Percentiles rank a stretch among this genome's conserved stretches.
phyloP scores from a whole-genome alignment of 2,888 invertebrate species.

The Lochmaea crataegi region DNA sequence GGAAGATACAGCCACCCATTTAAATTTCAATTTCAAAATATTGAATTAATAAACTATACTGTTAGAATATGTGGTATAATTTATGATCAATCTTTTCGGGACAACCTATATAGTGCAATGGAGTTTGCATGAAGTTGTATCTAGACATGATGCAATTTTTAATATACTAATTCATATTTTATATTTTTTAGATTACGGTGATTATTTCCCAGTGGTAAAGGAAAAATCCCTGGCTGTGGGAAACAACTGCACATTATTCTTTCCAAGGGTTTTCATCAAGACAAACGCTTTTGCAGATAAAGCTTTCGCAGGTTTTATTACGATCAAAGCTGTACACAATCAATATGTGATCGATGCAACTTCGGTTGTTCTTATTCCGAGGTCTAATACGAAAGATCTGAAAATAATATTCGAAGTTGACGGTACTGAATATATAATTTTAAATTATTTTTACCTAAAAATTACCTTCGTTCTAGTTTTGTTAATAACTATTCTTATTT shows the following conservation, averaged over 20 bases:
- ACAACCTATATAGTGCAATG: too few species aligned
- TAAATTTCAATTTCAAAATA: too few species aligned
- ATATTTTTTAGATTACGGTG: slow-evolving; percentile 6
- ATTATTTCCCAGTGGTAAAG: slow-evolving; percentile 8
- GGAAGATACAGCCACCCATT: too few species aligned
- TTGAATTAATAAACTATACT: too few species aligned
- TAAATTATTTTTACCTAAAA: slow-evolving; percentile 49
- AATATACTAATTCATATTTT: not conserved
- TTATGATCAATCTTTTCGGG: too few species aligned
- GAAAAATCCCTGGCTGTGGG: not conserved
- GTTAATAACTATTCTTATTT: slow-evolving; percentile 37
- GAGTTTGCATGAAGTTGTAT: too few species aligned
- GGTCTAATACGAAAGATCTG: slow-evolving; percentile 25
- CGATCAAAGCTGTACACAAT: slow-evolving; percentile 28
- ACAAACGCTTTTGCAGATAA: not conserved
- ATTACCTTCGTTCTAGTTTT: slow-evolving; percentile 41
- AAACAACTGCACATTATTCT: slow-evolving; percentile 22
- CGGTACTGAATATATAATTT: slow-evolving; percentile 44
- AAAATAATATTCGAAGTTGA: slow-evolving; percentile 36
- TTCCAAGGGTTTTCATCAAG: slow-evolving; percentile 24
- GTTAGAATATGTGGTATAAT: too few species aligned
- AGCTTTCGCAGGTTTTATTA: slow-evolving; percentile 33
- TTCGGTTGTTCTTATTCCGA: slow-evolving; percentile 29
- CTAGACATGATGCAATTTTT: too few species aligned
- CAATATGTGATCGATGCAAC: slow-evolving; percentile 22